Base-by-base conservation (phyloP, 2,113 vertebrate genomes). In the Catharus minimus region DNA sequence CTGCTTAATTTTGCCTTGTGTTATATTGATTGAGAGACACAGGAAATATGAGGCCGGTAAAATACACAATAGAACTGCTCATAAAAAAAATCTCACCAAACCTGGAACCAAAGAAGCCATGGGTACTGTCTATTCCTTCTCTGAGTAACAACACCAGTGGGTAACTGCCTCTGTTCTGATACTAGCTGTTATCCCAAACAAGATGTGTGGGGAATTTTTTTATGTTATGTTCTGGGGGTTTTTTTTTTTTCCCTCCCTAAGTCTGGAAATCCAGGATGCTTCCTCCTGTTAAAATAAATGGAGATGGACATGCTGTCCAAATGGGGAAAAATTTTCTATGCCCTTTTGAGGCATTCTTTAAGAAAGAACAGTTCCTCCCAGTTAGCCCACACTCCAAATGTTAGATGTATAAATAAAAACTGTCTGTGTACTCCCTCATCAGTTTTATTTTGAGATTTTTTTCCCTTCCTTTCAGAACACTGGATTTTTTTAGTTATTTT, bases 361-460 rank as follows among this genome's bases (percentile, higher is more conserved):
- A 79, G 89, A 76, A 86, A 65, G 66, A 92, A 82, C 89, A 87
- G 87, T 91, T 87, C 55, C 83, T 87, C 71, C 69, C 50, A 69
- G 33, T 89, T 92, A 92, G 94, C 83, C 89, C 86, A 92, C 83
- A 52, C 77, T 88, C 82, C 79, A 88, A 73, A 86, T 86, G 90
- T 92, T 96, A 79, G 26, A 75, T 88, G 19, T 84, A 83, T 91
- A 82, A 94, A 91, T 94, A 87, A 92, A 92, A 92, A 33, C 69
- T 86, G 72, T 12, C 79, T 77, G 57, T 90, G 50, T 89, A 84
- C 43, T 83, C 47, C 49, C 33, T 89, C 74, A 82, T 53, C 50
- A 62, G 66, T 89, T 90, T 94, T 88, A 88, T 90, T 93, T 84
- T 66, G 62, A 66, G 89, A 20, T 33, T 47, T 86, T 72, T 65